Conservation (phyloP, 2,113 vertebrate genomes). For the Pungitius pungitius region DNA sequence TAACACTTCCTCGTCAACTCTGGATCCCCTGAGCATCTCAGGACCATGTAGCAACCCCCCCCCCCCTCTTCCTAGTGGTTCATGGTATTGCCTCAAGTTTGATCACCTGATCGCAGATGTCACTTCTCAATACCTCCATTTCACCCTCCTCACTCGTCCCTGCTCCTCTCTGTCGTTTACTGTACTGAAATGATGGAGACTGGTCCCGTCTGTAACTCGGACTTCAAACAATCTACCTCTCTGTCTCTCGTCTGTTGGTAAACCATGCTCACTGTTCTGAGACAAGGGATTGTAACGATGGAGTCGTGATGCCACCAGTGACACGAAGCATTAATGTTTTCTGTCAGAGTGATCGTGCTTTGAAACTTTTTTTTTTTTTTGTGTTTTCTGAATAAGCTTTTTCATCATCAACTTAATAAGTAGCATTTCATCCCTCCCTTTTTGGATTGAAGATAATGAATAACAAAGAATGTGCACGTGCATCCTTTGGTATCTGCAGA, state of each 20-base stretch:
- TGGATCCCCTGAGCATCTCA: slow-evolving; percentile 80
- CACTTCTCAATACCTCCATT: slow-evolving; percentile 66
- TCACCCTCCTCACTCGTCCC: slow-evolving; percentile 46
- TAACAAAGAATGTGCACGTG: slow-evolving; percentile 50
- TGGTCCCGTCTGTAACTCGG: slow-evolving; percentile 77
- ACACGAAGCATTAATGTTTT: slow-evolving; percentile 77
- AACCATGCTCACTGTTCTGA: slow-evolving; percentile 80
- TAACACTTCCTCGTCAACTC: slow-evolving; percentile 59
- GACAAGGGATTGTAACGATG: slow-evolving; percentile 82
- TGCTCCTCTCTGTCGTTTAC: slow-evolving; percentile 48
- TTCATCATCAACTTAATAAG: slow-evolving; percentile 70
- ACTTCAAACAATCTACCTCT: slow-evolving; percentile 96
- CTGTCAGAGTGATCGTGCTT: slow-evolving; percentile 59
- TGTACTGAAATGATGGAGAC: slow-evolving; percentile 55
- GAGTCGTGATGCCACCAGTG: slow-evolving; percentile 73
- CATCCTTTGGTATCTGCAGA: slow-evolving; percentile 62
- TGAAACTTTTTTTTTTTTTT: slow-evolving; percentile 57
- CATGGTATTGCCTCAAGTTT: slow-evolving; percentile 65
- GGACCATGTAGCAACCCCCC: slow-evolving; percentile 86
- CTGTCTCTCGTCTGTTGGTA: slow-evolving; percentile 79
- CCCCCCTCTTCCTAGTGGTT: slow-evolving; percentile 55
- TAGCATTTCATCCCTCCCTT: slow-evolving; percentile 78
- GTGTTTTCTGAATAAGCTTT: slow-evolving; percentile 87
- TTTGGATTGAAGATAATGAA: slow-evolving; percentile 64
- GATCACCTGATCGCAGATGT: slow-evolving; percentile 66